Evolutionary conservation across 2,113 vertebrate species (phyloP).

Genomic region (Sander lucioperca): DNA sequence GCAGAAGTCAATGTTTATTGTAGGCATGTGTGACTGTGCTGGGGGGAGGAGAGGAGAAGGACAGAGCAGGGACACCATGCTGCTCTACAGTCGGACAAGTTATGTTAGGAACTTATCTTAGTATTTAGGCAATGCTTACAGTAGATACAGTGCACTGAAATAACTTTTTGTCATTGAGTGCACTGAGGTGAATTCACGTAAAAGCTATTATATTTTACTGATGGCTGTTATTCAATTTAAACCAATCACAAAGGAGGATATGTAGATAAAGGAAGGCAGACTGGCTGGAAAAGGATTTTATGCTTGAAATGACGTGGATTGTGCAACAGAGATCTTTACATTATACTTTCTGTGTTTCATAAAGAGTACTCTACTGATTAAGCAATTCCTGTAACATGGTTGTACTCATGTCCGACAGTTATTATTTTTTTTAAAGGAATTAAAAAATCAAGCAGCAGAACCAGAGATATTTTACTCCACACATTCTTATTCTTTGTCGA

Average conservation of each 20-base stretch:
- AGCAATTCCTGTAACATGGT: not conserved
- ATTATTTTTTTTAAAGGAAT: too few relatives aligned
- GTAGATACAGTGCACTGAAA: not conserved
- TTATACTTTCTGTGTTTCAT: constrained; percentile 1
- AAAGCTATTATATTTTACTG: constrained; percentile 55
- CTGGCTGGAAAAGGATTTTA: not conserved
- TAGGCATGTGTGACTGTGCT: constrained; percentile 56
- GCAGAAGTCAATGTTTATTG: constrained; percentile 64
- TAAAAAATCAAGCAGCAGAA: not conserved
- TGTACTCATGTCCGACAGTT: not conserved
- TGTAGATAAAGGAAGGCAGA: constrained; percentile 28
- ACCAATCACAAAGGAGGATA: constrained; percentile 43
- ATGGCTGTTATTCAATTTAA: constrained; percentile 55
- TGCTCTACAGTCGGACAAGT: constrained; percentile 39
- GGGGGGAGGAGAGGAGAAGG: constrained; percentile 49
- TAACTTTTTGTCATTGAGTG: constrained; percentile 1
- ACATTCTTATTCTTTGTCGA: not conserved
- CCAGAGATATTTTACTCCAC: not conserved
- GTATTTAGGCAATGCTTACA: constrained; percentile 6
- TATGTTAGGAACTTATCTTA: constrained; percentile 42
- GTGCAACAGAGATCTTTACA: constrained; percentile 14
- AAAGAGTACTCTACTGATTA: not conserved
- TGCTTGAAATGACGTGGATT: constrained; percentile 19
- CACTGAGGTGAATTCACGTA: constrained; percentile 44
- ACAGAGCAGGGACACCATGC: constrained; percentile 53